Evolutionary conservation across 2,888 invertebrate genomes (phyloP).

Genomic region (Drosophila glabriapex): DNA sequence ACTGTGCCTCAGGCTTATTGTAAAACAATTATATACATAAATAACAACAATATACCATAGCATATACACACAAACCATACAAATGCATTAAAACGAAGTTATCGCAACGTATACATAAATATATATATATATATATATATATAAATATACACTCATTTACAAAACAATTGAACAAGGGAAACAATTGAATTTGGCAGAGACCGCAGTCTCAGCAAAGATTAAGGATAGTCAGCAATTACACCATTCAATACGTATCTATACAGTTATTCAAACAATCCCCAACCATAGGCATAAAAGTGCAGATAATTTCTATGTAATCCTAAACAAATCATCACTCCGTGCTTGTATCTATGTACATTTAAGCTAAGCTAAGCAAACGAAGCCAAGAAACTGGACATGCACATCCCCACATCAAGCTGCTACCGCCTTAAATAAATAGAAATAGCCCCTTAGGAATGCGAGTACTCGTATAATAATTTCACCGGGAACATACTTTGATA

Average conservation of each 20-base stretch:
- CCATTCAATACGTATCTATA: conserved; percentile 27
- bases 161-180: conserved; percentile 60
- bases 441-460: conserved; percentile 45
- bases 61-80: conserved; percentile 48
- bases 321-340: conserved; percentile 29
- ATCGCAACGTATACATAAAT: conserved; percentile 57
- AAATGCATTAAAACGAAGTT: conserved; percentile 40
- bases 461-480: conserved; percentile 50
- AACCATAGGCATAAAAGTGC: conserved; percentile 21
- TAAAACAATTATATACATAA: conserved; percentile 76
- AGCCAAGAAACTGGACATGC: conserved; percentile 32
- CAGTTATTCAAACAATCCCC: conserved; percentile 12
- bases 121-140: conserved; percentile 55
- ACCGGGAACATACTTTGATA: conserved; percentile 68
- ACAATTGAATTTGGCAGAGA: conserved; percentile 60
- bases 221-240: conserved; percentile 41
- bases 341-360: conserved; percentile 12
- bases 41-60: conserved; percentile 35
- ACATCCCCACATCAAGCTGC: conserved; percentile 20
- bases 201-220: conserved; percentile 42
- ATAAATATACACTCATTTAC: conserved; percentile 78
- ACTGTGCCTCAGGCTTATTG: conserved; percentile 84
- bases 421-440: conserved; percentile 56
- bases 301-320: conserved; percentile 27
- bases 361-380: conserved; percentile 12